Percentiles rank a stretch among this genome's conserved stretches.
Conservation (phyloP, 2,113 vertebrate genomes). For the Stomatorhinus ivindoensis region DNA sequence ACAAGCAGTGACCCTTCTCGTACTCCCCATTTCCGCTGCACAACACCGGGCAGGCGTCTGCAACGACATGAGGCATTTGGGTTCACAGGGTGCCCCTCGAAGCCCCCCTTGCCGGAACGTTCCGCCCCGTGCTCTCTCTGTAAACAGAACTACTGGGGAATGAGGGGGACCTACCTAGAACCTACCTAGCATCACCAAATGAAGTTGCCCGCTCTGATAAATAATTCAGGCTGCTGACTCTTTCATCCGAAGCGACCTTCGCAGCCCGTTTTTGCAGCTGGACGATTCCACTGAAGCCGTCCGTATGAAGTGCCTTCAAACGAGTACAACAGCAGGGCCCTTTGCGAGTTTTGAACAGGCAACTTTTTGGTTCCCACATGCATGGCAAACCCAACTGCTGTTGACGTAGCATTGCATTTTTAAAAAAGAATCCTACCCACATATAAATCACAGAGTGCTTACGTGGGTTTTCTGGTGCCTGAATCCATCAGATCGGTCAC, state of each 20-base stretch:
- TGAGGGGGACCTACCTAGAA: background rate
- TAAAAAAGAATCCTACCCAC: background rate
- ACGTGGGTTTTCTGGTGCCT: background rate
- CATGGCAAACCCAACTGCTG: background rate
- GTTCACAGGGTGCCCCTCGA: background rate
- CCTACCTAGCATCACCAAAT: background rate
- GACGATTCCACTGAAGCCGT: background rate
- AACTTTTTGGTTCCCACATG: background rate
- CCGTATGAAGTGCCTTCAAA: background rate
- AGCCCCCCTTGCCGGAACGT: background rate
- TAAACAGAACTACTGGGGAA: background rate
- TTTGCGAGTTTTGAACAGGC: background rate
- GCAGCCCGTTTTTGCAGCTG: background rate
- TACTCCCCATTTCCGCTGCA: slow-evolving; percentile 93
- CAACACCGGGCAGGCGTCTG: slow-evolving; percentile 91
- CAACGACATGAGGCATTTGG: slow-evolving; percentile 32
- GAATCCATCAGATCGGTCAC: slow-evolving; percentile 5
- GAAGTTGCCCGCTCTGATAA: background rate
- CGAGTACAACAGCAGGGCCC: background rate
- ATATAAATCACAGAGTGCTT: background rate
- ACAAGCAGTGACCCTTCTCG: slow-evolving; percentile 86
- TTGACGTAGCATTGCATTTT: background rate
- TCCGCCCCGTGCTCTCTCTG: background rate
- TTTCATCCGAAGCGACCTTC: background rate
- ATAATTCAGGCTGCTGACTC: background rate